Percentiles rank a stretch among this genome's conserved stretches.
These are phyloP conservation scores for Sebastes melanostomus DNA, from an alignment of 2,797 vertebrate species.

Conservation along the genomic window DNA sequence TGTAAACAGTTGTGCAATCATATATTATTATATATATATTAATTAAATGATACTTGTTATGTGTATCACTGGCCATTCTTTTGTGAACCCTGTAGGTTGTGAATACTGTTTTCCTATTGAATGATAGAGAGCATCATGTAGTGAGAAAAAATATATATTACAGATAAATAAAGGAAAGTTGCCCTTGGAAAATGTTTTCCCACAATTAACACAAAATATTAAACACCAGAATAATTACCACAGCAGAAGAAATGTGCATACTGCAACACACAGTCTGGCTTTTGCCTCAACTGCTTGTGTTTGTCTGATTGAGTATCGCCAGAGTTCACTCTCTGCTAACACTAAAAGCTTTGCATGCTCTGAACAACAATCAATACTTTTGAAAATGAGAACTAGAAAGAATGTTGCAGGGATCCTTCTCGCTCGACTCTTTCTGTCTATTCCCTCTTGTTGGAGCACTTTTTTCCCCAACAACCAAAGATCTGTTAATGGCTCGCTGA, in stretches of 20 bases:
- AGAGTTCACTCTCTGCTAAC: slow-evolving; percentile 22
- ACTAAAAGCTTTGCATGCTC: slow-evolving; percentile 42
- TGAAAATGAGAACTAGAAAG: slow-evolving; percentile 43
- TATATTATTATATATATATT: too few species aligned
- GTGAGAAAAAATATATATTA: neutral
- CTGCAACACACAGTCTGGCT: neutral
- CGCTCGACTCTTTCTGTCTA: neutral
- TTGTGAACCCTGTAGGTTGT: neutral
- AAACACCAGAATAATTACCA: neutral
- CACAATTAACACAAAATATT: neutral
- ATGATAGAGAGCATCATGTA: neutral
- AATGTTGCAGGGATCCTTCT: slow-evolving; percentile 12
- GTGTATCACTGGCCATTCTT: neutral
- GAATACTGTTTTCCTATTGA: neutral
- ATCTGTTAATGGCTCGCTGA: slow-evolving; percentile 34
- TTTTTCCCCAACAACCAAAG: slow-evolving; percentile 16
- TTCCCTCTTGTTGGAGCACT: slow-evolving; percentile 8
- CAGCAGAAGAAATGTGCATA: neutral
- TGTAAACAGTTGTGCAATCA: neutral
- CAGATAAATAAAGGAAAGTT: neutral
- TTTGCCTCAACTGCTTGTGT: neutral
- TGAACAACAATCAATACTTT: slow-evolving; percentile 44
- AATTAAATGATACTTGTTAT: neutral
- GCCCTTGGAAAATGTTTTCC: neutral
- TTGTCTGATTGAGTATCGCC: slow-evolving; percentile 18